Evolutionary conservation across 2,888 invertebrate species (phyloP).

Genomic region (Brachylomia viminalis): DNA sequence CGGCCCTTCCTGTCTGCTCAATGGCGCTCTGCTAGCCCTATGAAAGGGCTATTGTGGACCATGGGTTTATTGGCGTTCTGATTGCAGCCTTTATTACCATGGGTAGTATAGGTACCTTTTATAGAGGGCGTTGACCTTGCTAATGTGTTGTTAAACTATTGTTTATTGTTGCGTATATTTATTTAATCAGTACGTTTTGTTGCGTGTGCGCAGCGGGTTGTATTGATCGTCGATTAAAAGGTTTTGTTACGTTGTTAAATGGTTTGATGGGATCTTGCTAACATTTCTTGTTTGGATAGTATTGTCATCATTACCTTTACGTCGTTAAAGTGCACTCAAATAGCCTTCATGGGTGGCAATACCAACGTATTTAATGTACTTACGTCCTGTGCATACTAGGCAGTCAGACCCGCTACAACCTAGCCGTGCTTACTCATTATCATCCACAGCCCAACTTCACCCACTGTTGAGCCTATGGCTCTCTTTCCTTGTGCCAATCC

Average conservation of each 20-base stretch:
- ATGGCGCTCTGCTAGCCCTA: slow-evolving; percentile 66
- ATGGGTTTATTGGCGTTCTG: slow-evolving; percentile 61
- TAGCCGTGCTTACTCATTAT: too few relatives aligned
- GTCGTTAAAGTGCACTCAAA: neutral
- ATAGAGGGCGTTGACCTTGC: slow-evolving; percentile 54
- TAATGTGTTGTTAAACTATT: slow-evolving; percentile 41
- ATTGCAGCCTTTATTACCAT: slow-evolving; percentile 50
- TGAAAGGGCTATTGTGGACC: slow-evolving; percentile 65
- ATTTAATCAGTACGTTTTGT: slow-evolving; percentile 28
- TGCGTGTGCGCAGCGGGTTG: slow-evolving; percentile 30
- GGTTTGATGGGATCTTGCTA: slow-evolving; percentile 27
- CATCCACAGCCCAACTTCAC: too few relatives aligned
- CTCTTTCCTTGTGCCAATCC: too few relatives aligned
- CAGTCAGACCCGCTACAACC: too few relatives aligned
- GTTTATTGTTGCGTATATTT: slow-evolving; percentile 48
- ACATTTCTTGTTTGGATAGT: slow-evolving; percentile 21
- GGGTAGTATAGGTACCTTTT: slow-evolving; percentile 27
- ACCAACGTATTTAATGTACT: neutral
- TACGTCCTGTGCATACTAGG: too few relatives aligned
- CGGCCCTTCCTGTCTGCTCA: slow-evolving; percentile 69
- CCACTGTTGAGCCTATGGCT: too few relatives aligned
- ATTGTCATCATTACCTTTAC: neutral
- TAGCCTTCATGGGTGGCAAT: neutral
- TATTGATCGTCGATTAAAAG: slow-evolving; percentile 29
- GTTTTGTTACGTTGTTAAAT: slow-evolving; percentile 33